Conservation (phyloP, 2,113 vertebrate genomes). For the Rhea pennata region DNA sequence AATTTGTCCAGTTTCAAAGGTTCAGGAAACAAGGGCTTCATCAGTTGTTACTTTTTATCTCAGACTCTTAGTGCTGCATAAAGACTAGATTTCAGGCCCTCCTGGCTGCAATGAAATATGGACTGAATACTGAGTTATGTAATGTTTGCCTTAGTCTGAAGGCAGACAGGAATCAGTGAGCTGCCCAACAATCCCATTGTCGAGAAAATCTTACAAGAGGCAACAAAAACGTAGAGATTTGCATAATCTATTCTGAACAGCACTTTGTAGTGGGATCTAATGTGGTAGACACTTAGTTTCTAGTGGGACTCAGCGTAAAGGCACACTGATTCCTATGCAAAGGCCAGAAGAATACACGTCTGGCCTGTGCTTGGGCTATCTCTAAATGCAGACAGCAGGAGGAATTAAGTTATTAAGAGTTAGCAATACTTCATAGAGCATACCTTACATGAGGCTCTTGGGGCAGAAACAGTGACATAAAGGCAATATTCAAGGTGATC, state of each 20-base stretch:
- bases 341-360: not conserved
- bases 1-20: not conserved
- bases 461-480: not conserved
- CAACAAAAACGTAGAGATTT: not conserved
- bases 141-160: not conserved
- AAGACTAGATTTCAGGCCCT: not conserved
- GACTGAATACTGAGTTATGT: not conserved
- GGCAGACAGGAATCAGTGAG: not conserved
- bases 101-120: not conserved
- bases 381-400: not conserved
- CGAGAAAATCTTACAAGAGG: fast-evolving
- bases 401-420: not conserved
- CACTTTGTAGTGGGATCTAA: not conserved
- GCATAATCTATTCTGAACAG: not conserved
- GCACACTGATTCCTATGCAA: too few species aligned
- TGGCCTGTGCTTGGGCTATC: not conserved
- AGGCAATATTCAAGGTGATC: fast-evolving
- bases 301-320: not conserved
- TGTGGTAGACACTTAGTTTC: not conserved
- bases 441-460: not conserved
- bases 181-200: not conserved
- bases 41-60: not conserved
- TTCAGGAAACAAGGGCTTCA: not conserved
- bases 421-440: not conserved
- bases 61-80: not conserved